Evolutionary conservation across 2,888 invertebrate species (phyloP).

Genomic region (Diarsia mendica): DNA sequence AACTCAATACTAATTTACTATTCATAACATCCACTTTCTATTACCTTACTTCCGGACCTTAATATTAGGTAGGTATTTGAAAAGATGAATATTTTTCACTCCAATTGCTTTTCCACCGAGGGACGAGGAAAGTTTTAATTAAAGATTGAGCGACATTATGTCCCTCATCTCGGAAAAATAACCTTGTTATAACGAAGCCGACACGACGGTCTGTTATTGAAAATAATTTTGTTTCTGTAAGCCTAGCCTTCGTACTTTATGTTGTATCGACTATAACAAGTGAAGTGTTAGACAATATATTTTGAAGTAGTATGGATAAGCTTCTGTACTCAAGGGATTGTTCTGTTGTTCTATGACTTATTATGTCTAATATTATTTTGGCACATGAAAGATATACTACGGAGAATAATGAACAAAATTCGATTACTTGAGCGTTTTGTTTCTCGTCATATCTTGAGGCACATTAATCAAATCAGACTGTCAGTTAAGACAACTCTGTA

Average conservation of each 20-base stretch:
- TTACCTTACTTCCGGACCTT: conserved; percentile 54
- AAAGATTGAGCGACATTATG: conserved; percentile 82
- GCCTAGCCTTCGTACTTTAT: conserved; percentile 44
- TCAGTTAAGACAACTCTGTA: conserved; percentile 55
- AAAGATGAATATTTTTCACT: conserved; percentile 73
- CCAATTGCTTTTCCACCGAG: conserved; percentile 76
- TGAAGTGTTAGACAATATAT: conserved; percentile 5
- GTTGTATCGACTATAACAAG: conserved; percentile 39
- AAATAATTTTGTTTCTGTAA: conserved; percentile 68
- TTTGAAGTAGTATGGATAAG: conserved; percentile 4
- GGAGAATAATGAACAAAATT: conserved; percentile 44
- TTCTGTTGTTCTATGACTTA: conserved; percentile 24
- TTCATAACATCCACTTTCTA: conserved; percentile 37
- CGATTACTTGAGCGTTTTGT: conserved; percentile 56
- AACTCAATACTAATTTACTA: conserved; percentile 33
- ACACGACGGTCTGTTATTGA: conserved; percentile 72
- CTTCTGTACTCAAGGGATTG: conserved; percentile 17
- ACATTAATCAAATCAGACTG: conserved; percentile 63
- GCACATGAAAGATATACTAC: conserved; percentile 6
- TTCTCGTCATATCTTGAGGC: conserved; percentile 60
- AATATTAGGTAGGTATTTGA: conserved; percentile 70
- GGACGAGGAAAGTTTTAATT: conserved; percentile 83
- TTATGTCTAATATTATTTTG: conserved; percentile 20
- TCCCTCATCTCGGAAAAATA: conserved; percentile 76
- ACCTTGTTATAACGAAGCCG: conserved; percentile 74